These are phyloP conservation scores for Pipistrellus kuhlii DNA, from an alignment of 2,797 vertebrate genomes.

Conservation along the genomic window DNA sequence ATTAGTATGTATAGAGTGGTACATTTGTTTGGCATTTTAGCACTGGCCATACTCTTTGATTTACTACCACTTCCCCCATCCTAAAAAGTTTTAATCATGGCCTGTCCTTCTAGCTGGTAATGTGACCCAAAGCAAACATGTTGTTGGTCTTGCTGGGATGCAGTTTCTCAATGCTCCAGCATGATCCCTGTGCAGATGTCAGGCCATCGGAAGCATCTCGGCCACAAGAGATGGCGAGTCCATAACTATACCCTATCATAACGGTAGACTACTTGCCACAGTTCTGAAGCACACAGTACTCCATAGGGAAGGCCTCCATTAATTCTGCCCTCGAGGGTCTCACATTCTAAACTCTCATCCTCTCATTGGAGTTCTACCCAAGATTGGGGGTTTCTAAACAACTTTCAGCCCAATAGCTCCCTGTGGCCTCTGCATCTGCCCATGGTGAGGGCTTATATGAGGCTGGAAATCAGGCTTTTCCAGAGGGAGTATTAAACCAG, in stretches of 20 bases:
- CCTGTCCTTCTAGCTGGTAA: background rate
- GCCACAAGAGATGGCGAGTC: background rate
- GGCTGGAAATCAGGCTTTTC: background rate
- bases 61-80: background rate
- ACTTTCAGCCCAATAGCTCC: background rate
- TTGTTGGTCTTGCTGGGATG: background rate
- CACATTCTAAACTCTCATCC: background rate
- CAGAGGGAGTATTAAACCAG: background rate
- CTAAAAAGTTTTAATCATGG: background rate
- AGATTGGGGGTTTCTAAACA: background rate
- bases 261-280: background rate
- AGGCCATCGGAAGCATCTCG: background rate
- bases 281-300: background rate
- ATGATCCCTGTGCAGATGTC: background rate
- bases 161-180: background rate
- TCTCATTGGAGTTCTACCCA: background rate
- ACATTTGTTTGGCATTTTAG: background rate
- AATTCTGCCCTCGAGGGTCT: background rate
- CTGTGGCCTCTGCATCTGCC: background rate
- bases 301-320: background rate
- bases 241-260: background rate
- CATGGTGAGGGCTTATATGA: background rate
- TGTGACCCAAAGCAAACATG: background rate
- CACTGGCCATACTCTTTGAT: background rate
- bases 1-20: background rate